A percentile compares a stretch with the other conserved stretches of the same genome.
These are phyloP conservation scores for Drosophila subquinaria DNA, from an alignment of 2,888 invertebrate genomes.

Conservation along the genomic window DNA sequence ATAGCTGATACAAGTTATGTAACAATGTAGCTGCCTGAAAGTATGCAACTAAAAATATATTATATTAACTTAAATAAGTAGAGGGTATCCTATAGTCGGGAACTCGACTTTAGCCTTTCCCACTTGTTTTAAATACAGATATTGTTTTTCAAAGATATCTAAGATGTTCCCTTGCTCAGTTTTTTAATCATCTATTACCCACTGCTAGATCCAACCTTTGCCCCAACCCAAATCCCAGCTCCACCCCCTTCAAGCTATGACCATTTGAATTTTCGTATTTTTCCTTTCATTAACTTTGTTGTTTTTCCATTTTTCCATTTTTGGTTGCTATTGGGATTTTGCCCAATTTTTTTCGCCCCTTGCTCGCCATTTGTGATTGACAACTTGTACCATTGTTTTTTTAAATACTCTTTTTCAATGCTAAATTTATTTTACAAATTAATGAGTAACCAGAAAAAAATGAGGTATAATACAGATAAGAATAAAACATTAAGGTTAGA, in stretches of 20 bases:
- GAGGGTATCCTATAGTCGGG: no score
- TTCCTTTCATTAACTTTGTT: background rate
- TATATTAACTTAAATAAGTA: no score
- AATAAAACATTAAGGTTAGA: conserved; percentile 9
- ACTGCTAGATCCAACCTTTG: background rate
- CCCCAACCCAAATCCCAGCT: background rate
- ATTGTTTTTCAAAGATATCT: background rate
- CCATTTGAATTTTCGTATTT: background rate
- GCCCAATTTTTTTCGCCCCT: background rate
- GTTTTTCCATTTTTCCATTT: conserved; percentile 24
- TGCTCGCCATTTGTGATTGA: background rate
- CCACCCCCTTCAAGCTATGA: no score
- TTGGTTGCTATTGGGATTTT: conserved; percentile 14
- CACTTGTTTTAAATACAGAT: no score
- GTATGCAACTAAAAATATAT: no score
- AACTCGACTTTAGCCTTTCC: no score
- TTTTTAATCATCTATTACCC: background rate
- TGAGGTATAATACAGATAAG: conserved; percentile 3
- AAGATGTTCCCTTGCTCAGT: background rate
- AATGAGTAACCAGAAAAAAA: conserved; percentile 41
- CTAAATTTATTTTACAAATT: conserved; percentile 59
- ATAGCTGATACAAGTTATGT: no score
- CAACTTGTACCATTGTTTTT: background rate
- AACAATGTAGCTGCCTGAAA: no score
- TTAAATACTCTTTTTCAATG: background rate